Conservation (phyloP, 2,888 invertebrate genomes). For the Hermodice carunculata region DNA sequence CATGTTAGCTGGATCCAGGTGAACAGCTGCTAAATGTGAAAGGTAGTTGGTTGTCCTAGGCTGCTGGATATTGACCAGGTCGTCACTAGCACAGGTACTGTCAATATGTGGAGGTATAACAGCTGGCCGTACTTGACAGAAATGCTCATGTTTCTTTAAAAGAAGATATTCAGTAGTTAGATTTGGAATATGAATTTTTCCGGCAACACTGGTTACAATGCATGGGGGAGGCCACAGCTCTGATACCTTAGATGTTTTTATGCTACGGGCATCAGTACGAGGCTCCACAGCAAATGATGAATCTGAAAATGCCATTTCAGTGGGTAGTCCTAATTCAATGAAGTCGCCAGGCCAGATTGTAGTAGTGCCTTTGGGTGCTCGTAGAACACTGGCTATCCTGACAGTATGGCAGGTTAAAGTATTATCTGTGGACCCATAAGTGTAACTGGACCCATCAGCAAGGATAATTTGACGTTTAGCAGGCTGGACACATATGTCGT, state of each 20-base stretch:
- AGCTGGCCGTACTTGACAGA: neutral
- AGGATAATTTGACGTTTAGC: constrained; percentile 5
- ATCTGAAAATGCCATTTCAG: no score
- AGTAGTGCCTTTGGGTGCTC: neutral
- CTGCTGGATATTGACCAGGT: no score
- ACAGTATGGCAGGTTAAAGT: neutral
- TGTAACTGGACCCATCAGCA: neutral
- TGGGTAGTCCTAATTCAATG: constrained; percentile 13
- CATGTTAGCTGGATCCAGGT: no score
- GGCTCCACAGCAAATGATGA: no score
- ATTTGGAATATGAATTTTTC: constrained; percentile 2
- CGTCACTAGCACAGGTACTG: no score
- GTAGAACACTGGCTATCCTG: constrained; percentile 1
- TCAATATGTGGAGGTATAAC: neutral
- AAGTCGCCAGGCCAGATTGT: constrained; percentile 16
- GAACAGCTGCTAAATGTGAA: no score
- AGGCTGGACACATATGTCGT: constrained; percentile 17
- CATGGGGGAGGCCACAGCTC: neutral
- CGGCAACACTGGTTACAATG: neutral
- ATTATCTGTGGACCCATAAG: no score
- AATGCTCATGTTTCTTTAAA: neutral
- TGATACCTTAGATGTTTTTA: no score
- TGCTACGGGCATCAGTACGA: no score
- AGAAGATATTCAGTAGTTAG: neutral
- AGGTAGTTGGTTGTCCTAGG: no score